A percentile compares a stretch with the other conserved stretches of the same genome.
Evolutionary conservation across 2,888 invertebrate genomes (phyloP).

Genomic region (Catocala sponsa): DNA sequence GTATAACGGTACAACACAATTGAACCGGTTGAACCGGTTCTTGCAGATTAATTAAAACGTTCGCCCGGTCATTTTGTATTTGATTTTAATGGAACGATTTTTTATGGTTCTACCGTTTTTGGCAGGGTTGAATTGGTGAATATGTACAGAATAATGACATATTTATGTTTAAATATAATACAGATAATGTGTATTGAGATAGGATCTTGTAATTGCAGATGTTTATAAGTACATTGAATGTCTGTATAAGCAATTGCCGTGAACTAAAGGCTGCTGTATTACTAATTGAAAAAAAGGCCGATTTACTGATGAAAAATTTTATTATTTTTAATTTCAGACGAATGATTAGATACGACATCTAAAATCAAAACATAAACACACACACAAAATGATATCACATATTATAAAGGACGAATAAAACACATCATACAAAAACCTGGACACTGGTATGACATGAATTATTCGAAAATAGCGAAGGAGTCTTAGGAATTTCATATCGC

Average conservation of each 20-base stretch:
- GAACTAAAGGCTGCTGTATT: too few species aligned
- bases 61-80: conserved; percentile 44
- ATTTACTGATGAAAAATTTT: too few species aligned
- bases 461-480: conserved; percentile 61
- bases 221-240: too few species aligned
- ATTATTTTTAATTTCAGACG: too few species aligned
- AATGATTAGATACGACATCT: too few species aligned
- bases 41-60: conserved; percentile 73
- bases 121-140: background rate
- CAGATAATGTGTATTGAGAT: background rate
- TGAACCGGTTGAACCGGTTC: conserved; percentile 52
- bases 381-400: background rate
- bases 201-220: too few species aligned
- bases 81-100: conserved; percentile 34
- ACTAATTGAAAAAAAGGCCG: too few species aligned
- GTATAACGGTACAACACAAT: conserved; percentile 42
- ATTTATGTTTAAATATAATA: background rate
- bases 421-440: conserved; percentile 45
- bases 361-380: too few species aligned
- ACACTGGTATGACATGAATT: conserved; percentile 58
- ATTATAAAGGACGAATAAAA: conserved; percentile 33
- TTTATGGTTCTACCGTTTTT: conserved; percentile 9
- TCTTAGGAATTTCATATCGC: conserved; percentile 79
- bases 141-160: background rate
- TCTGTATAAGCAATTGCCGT: too few species aligned